Evolutionary conservation across 2,113 vertebrate species (phyloP), one percentile per base, ranked within the genome.

Genomic region (Benitochromis conjunctus): DNA sequence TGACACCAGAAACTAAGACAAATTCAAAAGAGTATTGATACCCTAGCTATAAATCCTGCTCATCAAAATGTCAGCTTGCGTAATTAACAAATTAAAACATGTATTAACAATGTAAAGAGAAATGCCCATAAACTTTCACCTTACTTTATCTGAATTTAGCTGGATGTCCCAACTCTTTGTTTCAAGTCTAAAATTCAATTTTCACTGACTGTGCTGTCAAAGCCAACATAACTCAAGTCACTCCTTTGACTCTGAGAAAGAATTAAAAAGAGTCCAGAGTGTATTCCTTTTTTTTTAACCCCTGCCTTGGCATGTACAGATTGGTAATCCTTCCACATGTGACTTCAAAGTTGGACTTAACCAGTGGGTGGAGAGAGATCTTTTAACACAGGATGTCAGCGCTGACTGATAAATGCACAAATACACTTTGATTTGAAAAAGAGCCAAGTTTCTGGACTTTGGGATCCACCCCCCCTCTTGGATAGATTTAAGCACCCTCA

Each of bases 371-470:
- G 86, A 88, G 46, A 81, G 85, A 76, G 34, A 55, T 82, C 38
- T 19, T 89, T 88, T 88, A 77, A 87, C 71, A 53, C 88, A 79
- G 86, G 46, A 88, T 92, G 81, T 88, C 89, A 86, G 82, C 9
- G 81, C 54, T 13, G 56, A 54, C 80, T 81, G 89, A 91, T 89
- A 92, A 91, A 92, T 89, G 81, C 86, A 87, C 60, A 80, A 83
- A 91, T 90, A 83, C 82, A 88, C 89, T 91, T 89, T 92, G 34
- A 92, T 92, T 92, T 94, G 92, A 92, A 92, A 91, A 84, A 80
- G 38, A 53, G 91, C 90, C 91, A 92, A 91, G 78, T 87, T 88
- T 53, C 53, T 85, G 62, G 81, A 91, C 85, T 83, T 64, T 51
- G 18, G 82, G 62, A 82, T 74, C 80, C 78, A 46, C 81, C 85